A percentile compares a stretch with the other conserved stretches of the same genome.
Conservation (phyloP, 2,113 vertebrate genomes). For the Larimichthys polyactis region DNA sequence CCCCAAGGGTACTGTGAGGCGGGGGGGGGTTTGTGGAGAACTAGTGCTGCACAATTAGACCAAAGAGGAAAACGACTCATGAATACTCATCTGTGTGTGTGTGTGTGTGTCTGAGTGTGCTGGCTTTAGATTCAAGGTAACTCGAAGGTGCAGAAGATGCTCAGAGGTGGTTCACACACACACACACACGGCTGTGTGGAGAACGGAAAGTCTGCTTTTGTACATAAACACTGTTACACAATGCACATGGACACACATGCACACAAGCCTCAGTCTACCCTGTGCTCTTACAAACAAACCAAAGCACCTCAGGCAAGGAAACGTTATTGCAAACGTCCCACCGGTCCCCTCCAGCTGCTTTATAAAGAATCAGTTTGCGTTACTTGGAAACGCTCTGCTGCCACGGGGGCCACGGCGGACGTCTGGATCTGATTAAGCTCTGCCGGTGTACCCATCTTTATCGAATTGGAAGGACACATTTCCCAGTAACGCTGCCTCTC, state of each 20-base stretch:
- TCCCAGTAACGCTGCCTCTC: constrained; percentile 48
- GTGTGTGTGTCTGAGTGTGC: not conserved
- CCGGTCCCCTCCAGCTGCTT: constrained; percentile 58
- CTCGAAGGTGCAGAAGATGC: constrained; percentile 8
- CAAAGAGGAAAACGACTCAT: constrained; percentile 11
- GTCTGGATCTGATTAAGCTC: constrained; percentile 64
- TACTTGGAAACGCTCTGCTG: constrained; percentile 54
- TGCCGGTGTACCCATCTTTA: constrained; percentile 46
- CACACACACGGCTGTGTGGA: constrained; percentile 21
- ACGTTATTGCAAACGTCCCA: constrained; percentile 73
- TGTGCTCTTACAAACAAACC: constrained; percentile 48
- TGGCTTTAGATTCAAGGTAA: constrained; percentile 25
- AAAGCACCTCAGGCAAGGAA: constrained; percentile 59
- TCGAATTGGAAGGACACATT: constrained; percentile 52
- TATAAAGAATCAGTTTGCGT: constrained; percentile 73
- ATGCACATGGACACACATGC: constrained; percentile 3
- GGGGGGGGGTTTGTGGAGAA: not conserved
- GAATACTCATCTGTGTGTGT: constrained; percentile 18
- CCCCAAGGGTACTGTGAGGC: constrained; percentile 24
- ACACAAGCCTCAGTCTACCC: constrained; percentile 8
- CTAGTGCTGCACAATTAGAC: constrained; percentile 37
- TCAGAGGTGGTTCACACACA: constrained; percentile 32
- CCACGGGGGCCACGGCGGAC: constrained; percentile 51
- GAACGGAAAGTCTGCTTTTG: not conserved
- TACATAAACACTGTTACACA: constrained; percentile 16